A percentile compares a stretch with the other conserved stretches of the same genome.
These are phyloP conservation scores for Tauraco erythrolophus DNA, from an alignment of 2,113 vertebrate species.

Conservation along the genomic window DNA sequence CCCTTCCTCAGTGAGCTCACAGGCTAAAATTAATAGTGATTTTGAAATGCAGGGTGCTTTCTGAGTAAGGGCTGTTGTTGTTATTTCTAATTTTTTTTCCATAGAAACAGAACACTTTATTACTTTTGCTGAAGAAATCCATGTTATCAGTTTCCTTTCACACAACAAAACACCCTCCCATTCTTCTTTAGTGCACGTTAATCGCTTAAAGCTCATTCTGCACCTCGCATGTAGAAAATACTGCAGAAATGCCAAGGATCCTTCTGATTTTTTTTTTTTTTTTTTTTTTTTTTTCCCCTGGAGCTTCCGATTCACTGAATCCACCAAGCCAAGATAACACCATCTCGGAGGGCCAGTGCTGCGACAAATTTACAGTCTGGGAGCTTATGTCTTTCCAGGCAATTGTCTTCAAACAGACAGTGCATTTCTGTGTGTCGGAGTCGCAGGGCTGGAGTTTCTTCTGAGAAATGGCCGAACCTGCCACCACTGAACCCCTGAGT, in stretches of 20 bases:
- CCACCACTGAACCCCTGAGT: conserved; percentile 52
- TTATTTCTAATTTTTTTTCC: background rate
- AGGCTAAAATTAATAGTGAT: conserved; percentile 36
- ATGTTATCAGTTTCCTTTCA: conserved; percentile 49
- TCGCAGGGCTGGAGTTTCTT: conserved; percentile 50
- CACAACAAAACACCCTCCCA: background rate
- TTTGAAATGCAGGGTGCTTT: conserved; percentile 9
- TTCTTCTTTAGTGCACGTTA: conserved; percentile 47
- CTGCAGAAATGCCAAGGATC: conserved; percentile 18
- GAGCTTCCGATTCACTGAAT: conserved; percentile 62
- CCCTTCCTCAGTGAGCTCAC: conserved; percentile 49
- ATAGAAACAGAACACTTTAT: conserved; percentile 41
- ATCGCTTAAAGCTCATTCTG: background rate
- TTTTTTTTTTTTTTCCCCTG: conserved; percentile 1
- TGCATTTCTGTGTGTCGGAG: conserved; percentile 28
- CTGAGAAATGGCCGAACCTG: conserved; percentile 42
- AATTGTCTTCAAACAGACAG: conserved; percentile 70
- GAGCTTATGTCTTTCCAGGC: conserved; percentile 55
- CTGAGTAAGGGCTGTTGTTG: background rate
- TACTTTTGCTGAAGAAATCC: conserved; percentile 38
- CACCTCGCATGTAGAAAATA: conserved; percentile 6
- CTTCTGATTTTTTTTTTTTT: background rate
- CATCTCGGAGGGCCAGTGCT: background rate
- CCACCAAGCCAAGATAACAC: conserved; percentile 32
- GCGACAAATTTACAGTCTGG: conserved; percentile 29